Conservation (phyloP, 2,888 invertebrate species). For the Subacronicta megacephala region DNA sequence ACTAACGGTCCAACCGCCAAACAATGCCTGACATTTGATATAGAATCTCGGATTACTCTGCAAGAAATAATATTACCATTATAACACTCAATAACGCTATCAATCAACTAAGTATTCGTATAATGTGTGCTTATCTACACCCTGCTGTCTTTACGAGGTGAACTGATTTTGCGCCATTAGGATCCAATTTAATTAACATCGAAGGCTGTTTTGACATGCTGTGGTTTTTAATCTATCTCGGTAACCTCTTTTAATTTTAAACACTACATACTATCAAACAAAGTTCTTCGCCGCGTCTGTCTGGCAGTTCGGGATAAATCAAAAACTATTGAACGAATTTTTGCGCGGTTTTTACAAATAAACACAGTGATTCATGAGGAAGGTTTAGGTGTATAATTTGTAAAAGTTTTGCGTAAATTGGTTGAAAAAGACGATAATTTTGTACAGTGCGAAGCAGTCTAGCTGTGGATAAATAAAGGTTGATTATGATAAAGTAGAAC, state of each 20-base stretch:
- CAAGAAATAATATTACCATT: slow-evolving; percentile 13
- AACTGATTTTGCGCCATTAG: neutral
- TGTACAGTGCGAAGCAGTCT: too few relatives aligned
- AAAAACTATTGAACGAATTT: too few relatives aligned
- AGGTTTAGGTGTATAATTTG: too few relatives aligned
- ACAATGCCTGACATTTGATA: slow-evolving; percentile 39
- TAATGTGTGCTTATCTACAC: neutral
- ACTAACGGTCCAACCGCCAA: slow-evolving; percentile 30
- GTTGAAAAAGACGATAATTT: too few relatives aligned
- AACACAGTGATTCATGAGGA: too few relatives aligned
- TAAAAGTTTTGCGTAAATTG: too few relatives aligned
- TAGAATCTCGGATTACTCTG: slow-evolving; percentile 27
- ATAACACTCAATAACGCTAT: neutral
- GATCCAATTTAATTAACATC: neutral
- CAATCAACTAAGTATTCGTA: neutral
- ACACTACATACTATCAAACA: neutral
- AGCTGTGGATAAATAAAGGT: too few relatives aligned
- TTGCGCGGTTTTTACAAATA: too few relatives aligned
- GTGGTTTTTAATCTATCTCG: neutral
- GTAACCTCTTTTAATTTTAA: neutral
- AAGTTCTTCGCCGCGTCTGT: too few relatives aligned
- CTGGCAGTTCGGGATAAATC: too few relatives aligned
- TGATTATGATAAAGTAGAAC: too few relatives aligned
- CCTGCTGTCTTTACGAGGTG: neutral
- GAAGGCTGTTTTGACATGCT: neutral